A percentile compares a stretch with the other conserved stretches of the same genome.
These are phyloP conservation scores for Heliconius hortense DNA, from an alignment of 2,888 invertebrate species.

Conservation along the genomic window DNA sequence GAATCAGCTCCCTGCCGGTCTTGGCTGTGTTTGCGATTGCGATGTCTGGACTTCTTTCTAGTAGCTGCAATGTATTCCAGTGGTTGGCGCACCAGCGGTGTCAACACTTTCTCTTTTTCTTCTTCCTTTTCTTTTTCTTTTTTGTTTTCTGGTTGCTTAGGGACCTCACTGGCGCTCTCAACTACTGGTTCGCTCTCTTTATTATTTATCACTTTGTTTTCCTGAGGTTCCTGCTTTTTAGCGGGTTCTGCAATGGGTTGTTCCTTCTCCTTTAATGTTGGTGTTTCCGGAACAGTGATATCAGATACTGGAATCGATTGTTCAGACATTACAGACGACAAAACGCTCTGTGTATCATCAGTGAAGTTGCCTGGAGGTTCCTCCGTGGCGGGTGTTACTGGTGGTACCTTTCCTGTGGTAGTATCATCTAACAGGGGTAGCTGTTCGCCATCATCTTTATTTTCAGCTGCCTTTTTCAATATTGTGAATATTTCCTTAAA, in stretches of 20 bases:
- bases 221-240: slow-evolving; percentile 62
- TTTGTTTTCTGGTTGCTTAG: slow-evolving; percentile 57
- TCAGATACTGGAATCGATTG: slow-evolving; percentile 87
- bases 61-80: slow-evolving; percentile 88
- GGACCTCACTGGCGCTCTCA: slow-evolving; percentile 58
- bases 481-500: slow-evolving; percentile 93
- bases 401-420: slow-evolving; percentile 83
- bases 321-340: slow-evolving; percentile 89
- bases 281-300: slow-evolving; percentile 80
- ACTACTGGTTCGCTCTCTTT: slow-evolving; percentile 68
- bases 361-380: slow-evolving; percentile 84
- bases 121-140: slow-evolving; percentile 57
- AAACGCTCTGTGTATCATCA: slow-evolving; percentile 88
- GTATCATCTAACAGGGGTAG: slow-evolving; percentile 87
- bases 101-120: slow-evolving; percentile 80
- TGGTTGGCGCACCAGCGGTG: slow-evolving; percentile 87
- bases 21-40: slow-evolving; percentile 84
- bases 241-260: slow-evolving; percentile 51
- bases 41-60: slow-evolving; percentile 86
- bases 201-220: slow-evolving; percentile 53
- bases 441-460: slow-evolving; percentile 90
- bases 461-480: slow-evolving; percentile 91
- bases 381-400: slow-evolving; percentile 86
- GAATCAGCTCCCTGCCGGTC: slow-evolving; percentile 85
- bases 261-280: slow-evolving; percentile 79